Percentiles rank a stretch among this genome's conserved stretches.
phyloP scores from a whole-genome alignment of 2,888 invertebrate species.

The Drosophila colorata region DNA sequence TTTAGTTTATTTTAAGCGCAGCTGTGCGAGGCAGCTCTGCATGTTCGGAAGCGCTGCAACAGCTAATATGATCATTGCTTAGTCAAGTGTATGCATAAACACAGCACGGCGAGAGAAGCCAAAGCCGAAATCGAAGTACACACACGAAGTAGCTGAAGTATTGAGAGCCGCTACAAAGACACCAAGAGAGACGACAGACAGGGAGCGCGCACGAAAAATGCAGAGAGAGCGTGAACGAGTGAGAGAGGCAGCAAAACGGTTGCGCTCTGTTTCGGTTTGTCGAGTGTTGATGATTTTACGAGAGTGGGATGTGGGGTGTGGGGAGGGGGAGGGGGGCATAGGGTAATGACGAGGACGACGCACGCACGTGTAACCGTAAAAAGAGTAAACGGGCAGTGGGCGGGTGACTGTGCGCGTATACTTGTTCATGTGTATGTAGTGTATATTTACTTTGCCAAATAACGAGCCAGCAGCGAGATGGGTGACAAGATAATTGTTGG shows the following conservation, averaged over 20 bases:
- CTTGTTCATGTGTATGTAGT: constrained; percentile 11
- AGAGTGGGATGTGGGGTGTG: constrained; percentile 5
- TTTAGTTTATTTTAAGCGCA: background rate
- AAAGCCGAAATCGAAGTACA: constrained; percentile 56
- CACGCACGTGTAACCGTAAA: constrained; percentile 77
- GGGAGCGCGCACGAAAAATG: constrained; percentile 11
- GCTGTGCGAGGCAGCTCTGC: background rate
- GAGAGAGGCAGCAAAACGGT: constrained; percentile 33
- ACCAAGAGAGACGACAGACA: constrained; percentile 4
- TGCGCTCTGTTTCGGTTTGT: constrained; percentile 64
- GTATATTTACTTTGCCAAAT: constrained; percentile 65
- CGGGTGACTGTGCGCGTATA: constrained; percentile 13
- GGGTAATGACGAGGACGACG: constrained; percentile 57
- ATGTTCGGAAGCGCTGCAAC: background rate
- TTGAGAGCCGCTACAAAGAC: constrained; percentile 25
- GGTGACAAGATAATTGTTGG: constrained; percentile 72
- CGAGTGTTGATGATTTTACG: constrained; percentile 52
- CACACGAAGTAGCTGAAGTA: constrained; percentile 43
- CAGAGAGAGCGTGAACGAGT: constrained; percentile 6
- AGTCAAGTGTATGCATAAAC: constrained; percentile 32
- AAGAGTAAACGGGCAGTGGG: constrained; percentile 59
- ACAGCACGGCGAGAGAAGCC: constrained; percentile 31
- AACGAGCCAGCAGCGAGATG: constrained; percentile 57
- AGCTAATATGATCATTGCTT: constrained; percentile 13
- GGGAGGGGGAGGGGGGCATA: constrained; percentile 2